These are phyloP conservation scores for Esperia sulphurella DNA, from an alignment of 2,888 invertebrate genomes.

Conservation along the genomic window DNA sequence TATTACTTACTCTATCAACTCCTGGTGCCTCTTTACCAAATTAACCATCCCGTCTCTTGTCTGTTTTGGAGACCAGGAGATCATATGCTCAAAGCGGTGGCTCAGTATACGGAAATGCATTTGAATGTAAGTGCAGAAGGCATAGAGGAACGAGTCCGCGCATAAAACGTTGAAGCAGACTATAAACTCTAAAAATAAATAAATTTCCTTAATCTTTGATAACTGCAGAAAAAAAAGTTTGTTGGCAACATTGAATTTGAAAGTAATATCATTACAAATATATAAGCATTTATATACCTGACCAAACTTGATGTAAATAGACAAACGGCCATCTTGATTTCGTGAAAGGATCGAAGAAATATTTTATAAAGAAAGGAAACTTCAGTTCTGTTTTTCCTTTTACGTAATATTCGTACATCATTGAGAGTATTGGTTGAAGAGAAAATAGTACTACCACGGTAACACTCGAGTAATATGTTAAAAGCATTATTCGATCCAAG, in stretches of 20 bases:
- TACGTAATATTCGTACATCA: slow-evolving; percentile 33
- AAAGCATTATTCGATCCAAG: slow-evolving; percentile 16
- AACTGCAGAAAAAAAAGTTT: no score
- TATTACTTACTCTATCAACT: slow-evolving; percentile 47
- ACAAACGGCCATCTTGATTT: slow-evolving; percentile 35
- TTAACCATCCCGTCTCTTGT: slow-evolving; percentile 26
- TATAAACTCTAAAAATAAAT: slow-evolving; percentile 37
- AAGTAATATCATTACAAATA: no score
- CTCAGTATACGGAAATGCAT: slow-evolving; percentile 57
- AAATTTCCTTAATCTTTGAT: no score
- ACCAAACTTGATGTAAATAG: slow-evolving; percentile 47
- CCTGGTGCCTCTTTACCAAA: slow-evolving; percentile 41
- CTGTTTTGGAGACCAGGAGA: slow-evolving; percentile 14
- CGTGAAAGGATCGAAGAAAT: slow-evolving; percentile 43
- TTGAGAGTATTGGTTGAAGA: slow-evolving; percentile 33
- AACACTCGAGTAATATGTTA: slow-evolving; percentile 24
- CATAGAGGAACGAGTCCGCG: slow-evolving; percentile 45
- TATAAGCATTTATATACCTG: slow-evolving; percentile 36
- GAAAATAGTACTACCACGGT: slow-evolving; percentile 38
- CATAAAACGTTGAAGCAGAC: slow-evolving; percentile 40
- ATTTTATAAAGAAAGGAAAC: slow-evolving; percentile 46
- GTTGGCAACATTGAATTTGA: no score
- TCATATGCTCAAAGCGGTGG: slow-evolving; percentile 31
- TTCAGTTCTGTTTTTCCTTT: slow-evolving; percentile 30
- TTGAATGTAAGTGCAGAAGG: slow-evolving; percentile 43